A percentile compares a stretch with the other conserved stretches of the same genome.
Evolutionary conservation across 2,797 vertebrate species (phyloP).

Genomic region (Nannoperca obscura): DNA sequence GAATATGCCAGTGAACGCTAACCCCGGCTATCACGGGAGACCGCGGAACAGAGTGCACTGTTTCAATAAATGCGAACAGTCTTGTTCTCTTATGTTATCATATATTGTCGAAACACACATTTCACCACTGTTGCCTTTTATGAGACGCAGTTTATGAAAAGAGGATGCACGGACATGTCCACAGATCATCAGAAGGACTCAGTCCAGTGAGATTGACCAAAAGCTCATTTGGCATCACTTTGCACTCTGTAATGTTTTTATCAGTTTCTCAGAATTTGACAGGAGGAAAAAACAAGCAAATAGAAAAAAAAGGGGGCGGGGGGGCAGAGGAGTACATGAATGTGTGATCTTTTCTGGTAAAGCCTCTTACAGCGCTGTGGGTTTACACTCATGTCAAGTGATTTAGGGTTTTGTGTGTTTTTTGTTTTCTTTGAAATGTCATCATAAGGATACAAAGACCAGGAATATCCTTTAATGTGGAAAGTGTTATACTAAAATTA

Average conservation of each 20-base stretch:
- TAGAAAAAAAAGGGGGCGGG: background rate
- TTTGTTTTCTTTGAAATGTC: constrained; percentile 49
- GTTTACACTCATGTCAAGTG: constrained; percentile 71
- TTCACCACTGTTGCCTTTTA: background rate
- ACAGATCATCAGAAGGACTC: constrained; percentile 34
- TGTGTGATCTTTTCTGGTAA: constrained; percentile 73
- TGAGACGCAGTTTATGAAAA: constrained; percentile 8
- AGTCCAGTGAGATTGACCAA: constrained; percentile 33
- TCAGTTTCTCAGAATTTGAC: constrained; percentile 59
- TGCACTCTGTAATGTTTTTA: constrained; percentile 47
- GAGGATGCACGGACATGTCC: constrained; percentile 5
- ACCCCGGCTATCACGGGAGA: constrained; percentile 47
- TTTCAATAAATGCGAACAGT: background rate
- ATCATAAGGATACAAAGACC: constrained; percentile 45
- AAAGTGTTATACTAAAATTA: constrained; percentile 18
- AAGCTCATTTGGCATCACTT: constrained; percentile 54
- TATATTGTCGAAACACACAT: background rate
- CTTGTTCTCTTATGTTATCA: constrained; percentile 21
- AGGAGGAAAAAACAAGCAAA: constrained; percentile 59
- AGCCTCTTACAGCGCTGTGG: constrained; percentile 68
- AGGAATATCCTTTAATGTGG: constrained; percentile 39
- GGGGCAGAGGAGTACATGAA: constrained; percentile 35
- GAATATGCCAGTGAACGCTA: constrained; percentile 52
- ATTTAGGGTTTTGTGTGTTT: constrained; percentile 58
- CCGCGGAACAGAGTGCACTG: constrained; percentile 4